phyloP scores from a whole-genome alignment of 2,888 invertebrate species.

The Nemotelus nigrinus region DNA sequence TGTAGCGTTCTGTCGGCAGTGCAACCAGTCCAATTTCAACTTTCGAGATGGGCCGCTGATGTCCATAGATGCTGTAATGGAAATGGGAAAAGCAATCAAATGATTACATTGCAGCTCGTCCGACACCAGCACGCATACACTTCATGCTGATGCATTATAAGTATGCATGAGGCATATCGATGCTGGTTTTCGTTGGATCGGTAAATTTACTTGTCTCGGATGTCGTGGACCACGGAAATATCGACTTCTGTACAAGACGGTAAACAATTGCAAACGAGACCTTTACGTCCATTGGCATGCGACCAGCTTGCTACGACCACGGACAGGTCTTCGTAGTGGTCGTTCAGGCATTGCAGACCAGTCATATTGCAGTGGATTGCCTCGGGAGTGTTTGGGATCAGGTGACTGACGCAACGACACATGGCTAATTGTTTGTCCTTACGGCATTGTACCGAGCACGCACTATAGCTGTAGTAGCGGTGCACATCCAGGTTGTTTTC shows the following conservation, averaged over 20 bases:
- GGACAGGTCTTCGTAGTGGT: constrained; percentile 70
- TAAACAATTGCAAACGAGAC: constrained; percentile 74
- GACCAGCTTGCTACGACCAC: constrained; percentile 76
- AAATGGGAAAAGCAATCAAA: constrained; percentile 20
- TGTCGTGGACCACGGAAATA: constrained; percentile 69
- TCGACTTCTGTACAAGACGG: constrained; percentile 80
- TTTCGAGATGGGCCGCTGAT: constrained; percentile 60
- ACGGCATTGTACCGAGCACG: constrained; percentile 77
- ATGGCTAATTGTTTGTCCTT: constrained; percentile 70
- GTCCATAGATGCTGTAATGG: constrained; percentile 56
- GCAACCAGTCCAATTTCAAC: constrained; percentile 73
- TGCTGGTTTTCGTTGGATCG: constrained; percentile 12
- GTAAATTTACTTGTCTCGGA: constrained; percentile 57
- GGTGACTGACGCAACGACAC: constrained; percentile 77
- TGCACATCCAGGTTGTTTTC: constrained; percentile 73
- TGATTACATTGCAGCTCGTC: constrained; percentile 1
- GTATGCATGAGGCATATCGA: no score
- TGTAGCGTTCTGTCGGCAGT: constrained; percentile 76
- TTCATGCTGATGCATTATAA: background rate
- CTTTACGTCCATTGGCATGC: constrained; percentile 65
- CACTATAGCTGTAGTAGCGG: constrained; percentile 76
- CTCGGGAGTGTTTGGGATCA: constrained; percentile 70
- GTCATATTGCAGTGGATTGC: constrained; percentile 70
- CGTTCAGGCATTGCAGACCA: constrained; percentile 73
- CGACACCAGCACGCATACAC: background rate